Conservation (phyloP, 2,113 vertebrate species). For the Prionailurus bengalensis region DNA sequence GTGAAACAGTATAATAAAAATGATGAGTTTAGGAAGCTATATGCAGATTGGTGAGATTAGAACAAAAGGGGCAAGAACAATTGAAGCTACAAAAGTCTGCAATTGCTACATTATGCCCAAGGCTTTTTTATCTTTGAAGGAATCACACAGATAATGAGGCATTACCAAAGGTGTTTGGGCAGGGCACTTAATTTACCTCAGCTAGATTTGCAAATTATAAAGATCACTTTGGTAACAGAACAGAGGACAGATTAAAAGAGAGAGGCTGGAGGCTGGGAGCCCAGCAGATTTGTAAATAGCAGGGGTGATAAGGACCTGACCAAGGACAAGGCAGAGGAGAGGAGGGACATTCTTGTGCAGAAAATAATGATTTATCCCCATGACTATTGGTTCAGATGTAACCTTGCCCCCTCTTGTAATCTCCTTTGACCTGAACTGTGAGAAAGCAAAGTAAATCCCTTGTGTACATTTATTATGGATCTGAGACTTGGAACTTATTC, state of each 20-base stretch:
- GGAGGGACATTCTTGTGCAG: background rate
- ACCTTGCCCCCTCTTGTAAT: background rate
- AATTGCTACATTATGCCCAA: background rate
- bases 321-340: background rate
- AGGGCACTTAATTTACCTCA: background rate
- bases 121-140: background rate
- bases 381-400: background rate
- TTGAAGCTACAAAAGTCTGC: background rate
- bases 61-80: background rate
- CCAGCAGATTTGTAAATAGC: background rate
- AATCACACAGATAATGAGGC: background rate
- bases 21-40: background rate
- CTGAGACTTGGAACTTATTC: background rate
- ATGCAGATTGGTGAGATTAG: background rate
- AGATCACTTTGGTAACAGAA: background rate
- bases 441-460: background rate
- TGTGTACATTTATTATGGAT: background rate
- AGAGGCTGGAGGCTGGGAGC: background rate
- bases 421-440: background rate
- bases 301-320: background rate
- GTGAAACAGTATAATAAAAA: background rate
- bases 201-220: constrained; percentile 7
- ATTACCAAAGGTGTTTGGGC: background rate
- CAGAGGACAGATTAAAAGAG: background rate
- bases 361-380: background rate